Conservation (phyloP, 1,140 invertebrate species). For the Chironomus tepperi region DNA sequence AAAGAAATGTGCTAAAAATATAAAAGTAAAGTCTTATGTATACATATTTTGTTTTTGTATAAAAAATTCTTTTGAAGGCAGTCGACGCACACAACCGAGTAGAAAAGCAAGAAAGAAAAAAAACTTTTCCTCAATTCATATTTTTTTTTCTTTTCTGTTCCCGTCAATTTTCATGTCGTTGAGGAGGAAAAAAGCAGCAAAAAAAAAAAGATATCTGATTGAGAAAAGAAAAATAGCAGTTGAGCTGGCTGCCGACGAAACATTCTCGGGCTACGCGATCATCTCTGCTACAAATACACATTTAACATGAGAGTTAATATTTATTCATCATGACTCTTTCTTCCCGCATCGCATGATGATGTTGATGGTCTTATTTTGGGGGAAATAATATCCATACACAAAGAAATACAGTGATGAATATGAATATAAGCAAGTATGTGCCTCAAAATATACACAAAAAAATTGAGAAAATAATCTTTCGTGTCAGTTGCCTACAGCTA, state of each 20-base stretch:
- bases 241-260: background rate
- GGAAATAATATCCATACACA: background rate
- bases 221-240: constrained; percentile 1
- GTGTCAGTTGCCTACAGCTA: background rate
- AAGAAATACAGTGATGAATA: no score
- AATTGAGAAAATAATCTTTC: constrained; percentile 17
- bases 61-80: background rate
- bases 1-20: no score
- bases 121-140: background rate
- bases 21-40: no score
- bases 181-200: background rate
- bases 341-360: background rate
- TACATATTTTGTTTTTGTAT: background rate
- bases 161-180: constrained; percentile 18
- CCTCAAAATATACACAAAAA: constrained; percentile 1
- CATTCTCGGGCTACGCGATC: background rate
- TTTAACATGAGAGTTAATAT: background rate
- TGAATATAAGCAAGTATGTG: background rate
- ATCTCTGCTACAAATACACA: background rate
- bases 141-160: background rate
- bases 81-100: background rate
- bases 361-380: background rate
- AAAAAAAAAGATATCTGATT: background rate
- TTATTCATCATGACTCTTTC: background rate
- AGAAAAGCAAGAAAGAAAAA: no score